A percentile compares a stretch with the other conserved stretches of the same genome.
These are phyloP conservation scores for Gymnoscelis rufifasciata DNA, from an alignment of 2,888 invertebrate genomes.

Conservation along the genomic window DNA sequence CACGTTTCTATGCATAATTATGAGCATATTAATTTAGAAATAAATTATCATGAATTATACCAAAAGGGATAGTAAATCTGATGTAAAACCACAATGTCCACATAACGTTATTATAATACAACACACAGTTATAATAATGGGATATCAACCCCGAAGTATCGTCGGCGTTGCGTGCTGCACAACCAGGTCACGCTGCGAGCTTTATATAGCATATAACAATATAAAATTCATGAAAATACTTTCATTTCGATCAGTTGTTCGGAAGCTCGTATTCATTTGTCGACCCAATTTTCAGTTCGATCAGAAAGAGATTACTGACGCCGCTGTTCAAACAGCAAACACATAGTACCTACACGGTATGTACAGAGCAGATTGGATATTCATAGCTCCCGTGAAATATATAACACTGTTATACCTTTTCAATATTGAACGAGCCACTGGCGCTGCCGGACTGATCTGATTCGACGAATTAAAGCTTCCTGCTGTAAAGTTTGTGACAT, in stretches of 20 bases:
- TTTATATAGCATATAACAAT: neutral
- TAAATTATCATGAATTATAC: no score
- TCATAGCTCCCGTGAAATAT: conserved; percentile 11
- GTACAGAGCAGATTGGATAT: conserved; percentile 16
- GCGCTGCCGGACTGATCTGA: neutral
- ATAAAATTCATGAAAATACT: conserved; percentile 12
- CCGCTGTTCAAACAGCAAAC: conserved; percentile 17
- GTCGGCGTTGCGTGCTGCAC: neutral
- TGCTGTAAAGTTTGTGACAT: no score
- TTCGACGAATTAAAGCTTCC: no score
- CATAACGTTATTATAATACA: no score
- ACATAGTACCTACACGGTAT: conserved; percentile 9
- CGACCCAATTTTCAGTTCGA: conserved; percentile 21
- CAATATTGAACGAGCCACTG: conserved; percentile 2
- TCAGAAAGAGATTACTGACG: conserved; percentile 20
- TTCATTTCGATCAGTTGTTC: conserved; percentile 9
- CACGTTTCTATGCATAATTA: no score
- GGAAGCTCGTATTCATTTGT: conserved; percentile 17
- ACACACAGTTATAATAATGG: no score
- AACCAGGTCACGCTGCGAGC: neutral
- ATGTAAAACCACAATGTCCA: no score
- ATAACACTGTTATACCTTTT: conserved; percentile 8
- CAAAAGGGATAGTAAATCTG: no score
- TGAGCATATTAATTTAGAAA: no score
- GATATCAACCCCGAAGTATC: neutral